Base-by-base conservation (phyloP, 2,797 vertebrate genomes). In the Trematomus bernacchii region DNA sequence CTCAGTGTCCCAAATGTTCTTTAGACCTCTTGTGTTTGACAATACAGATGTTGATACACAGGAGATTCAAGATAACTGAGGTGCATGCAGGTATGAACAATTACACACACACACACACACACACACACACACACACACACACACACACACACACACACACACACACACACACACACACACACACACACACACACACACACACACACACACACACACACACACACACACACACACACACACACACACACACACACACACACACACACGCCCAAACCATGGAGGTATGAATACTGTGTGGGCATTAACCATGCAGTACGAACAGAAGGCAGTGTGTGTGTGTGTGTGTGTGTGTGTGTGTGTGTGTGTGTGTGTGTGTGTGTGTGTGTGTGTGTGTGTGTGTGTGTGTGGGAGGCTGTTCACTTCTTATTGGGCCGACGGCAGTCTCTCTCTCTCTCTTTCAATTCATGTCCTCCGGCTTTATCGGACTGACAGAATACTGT, bases 241-340 rank as follows among this genome's bases (percentile, higher is more conserved):
- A 59, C 55, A 40, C n/a, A 71, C 11, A 50, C 47, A 42, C 65
- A 57, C 21, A n/a, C n/a, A 58, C 44, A 42, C 54, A 33, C 23
- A 63, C 14, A 61, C 27, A 59, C 12, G 43, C 51, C 33, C 54
- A 23, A 63, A 75, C 72, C 83, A 76, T 63, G 76, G 50, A 85
- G 83, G 61, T 57, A 77, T 40, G 65, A 46, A 46, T 23, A 52
- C 44, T 81, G 82, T 87, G 82, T n/a, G n/a, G 85, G 85, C 82
- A 77, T 65, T 48, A 59, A 73, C 73, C 61, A 54, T 65, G 77
- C 71, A 82, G 68, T 46, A 48, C 51, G 63, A 86, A 85, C 76
- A 87, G 76, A 84, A 67, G 61, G 73, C 50, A 37, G 42, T 66
- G 65, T 73, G 82, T 59, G 76, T 52, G 50, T 69, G 61, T 44